Evolutionary conservation across 2,113 vertebrate species (phyloP).

Genomic region (Diadophis punctatus): DNA sequence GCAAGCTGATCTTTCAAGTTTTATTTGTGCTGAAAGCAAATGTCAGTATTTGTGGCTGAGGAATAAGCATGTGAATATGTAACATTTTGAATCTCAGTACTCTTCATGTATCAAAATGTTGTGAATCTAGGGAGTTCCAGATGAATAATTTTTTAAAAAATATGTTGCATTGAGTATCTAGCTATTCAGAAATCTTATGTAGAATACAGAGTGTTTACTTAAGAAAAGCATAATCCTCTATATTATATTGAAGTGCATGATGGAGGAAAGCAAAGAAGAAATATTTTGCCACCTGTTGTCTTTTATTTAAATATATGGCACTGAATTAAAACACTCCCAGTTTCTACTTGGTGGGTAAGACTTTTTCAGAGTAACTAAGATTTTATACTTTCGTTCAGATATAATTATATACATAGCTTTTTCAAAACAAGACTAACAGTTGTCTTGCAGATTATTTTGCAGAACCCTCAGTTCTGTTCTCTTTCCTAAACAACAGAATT

Average conservation of each 20-base stretch:
- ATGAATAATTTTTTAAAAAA: slow-evolving; percentile 62
- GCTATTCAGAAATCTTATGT: slow-evolving; percentile 55
- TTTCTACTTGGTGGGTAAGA: slow-evolving; percentile 40
- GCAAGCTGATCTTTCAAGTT: slow-evolving; percentile 48
- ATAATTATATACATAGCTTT: slow-evolving; percentile 47
- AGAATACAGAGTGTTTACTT: slow-evolving; percentile 57
- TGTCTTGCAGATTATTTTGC: neutral
- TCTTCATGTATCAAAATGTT: slow-evolving; percentile 74
- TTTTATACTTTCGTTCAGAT: slow-evolving; percentile 66
- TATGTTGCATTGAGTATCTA: slow-evolving; percentile 58
- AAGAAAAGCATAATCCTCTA: slow-evolving; percentile 52
- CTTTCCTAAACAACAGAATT: slow-evolving; percentile 50
- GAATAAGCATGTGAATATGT: slow-evolving; percentile 67
- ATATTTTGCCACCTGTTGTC: slow-evolving; percentile 54
- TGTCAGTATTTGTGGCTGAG: slow-evolving; percentile 69
- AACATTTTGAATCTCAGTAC: slow-evolving; percentile 68
- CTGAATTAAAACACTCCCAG: slow-evolving; percentile 71
- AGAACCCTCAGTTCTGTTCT: slow-evolving; percentile 36
- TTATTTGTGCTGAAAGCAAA: slow-evolving; percentile 40
- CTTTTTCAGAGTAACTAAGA: slow-evolving; percentile 33
- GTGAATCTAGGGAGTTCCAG: slow-evolving; percentile 71
- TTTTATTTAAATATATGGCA: slow-evolving; percentile 62
- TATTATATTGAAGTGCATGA: slow-evolving; percentile 58
- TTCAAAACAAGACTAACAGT: neutral
- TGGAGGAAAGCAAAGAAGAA: slow-evolving; percentile 33